A percentile compares a stretch with the other conserved stretches of the same genome.
phyloP scores from a whole-genome alignment of 2,888 invertebrate genomes.

The Stenichneumon culpator region DNA sequence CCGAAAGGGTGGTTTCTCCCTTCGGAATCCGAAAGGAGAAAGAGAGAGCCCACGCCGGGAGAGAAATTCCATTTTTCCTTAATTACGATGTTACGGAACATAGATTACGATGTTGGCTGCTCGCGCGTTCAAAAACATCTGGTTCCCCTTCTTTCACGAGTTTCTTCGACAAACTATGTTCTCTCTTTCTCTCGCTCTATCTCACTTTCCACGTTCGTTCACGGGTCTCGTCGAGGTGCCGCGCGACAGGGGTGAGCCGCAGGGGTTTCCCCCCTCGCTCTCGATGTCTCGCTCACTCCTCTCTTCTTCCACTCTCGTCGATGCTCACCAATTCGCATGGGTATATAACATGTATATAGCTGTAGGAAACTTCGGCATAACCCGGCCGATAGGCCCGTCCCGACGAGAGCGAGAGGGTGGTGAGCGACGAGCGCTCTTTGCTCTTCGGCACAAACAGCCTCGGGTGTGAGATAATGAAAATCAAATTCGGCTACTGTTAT shows the following conservation, averaged over 20 bases:
- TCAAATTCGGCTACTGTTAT: conserved; percentile 71
- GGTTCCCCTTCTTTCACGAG: conserved; percentile 81
- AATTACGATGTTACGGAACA: conserved; percentile 85
- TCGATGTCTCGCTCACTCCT: conserved; percentile 30
- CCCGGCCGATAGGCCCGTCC: conserved; percentile 61
- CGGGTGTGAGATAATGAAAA: conserved; percentile 78
- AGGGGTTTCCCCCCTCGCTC: conserved; percentile 74
- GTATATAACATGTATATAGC: conserved; percentile 5
- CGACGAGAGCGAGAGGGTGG: conserved; percentile 71
- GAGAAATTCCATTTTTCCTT: conserved; percentile 82
- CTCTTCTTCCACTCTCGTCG: conserved; percentile 43
- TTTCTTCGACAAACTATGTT: conserved; percentile 73
- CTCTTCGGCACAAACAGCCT: conserved; percentile 78
- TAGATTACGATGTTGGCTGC: conserved; percentile 84
- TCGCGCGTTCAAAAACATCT: conserved; percentile 84
- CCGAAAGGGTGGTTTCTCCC: conserved; percentile 46
- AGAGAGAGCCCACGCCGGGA: conserved; percentile 23
- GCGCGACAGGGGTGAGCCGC: conserved; percentile 78
- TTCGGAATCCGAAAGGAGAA: neutral
- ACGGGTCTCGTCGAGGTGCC: conserved; percentile 68
- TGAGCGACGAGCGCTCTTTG: conserved; percentile 75
- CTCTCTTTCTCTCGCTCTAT: conserved; percentile 55
- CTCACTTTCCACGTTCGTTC: conserved; percentile 57
- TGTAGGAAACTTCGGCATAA: conserved; percentile 18
- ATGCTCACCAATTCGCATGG: conserved; percentile 20